Percentiles rank a stretch among this genome's conserved stretches.
Evolutionary conservation across 2,888 invertebrate species (phyloP).

Genomic region (Molorchus minor): DNA sequence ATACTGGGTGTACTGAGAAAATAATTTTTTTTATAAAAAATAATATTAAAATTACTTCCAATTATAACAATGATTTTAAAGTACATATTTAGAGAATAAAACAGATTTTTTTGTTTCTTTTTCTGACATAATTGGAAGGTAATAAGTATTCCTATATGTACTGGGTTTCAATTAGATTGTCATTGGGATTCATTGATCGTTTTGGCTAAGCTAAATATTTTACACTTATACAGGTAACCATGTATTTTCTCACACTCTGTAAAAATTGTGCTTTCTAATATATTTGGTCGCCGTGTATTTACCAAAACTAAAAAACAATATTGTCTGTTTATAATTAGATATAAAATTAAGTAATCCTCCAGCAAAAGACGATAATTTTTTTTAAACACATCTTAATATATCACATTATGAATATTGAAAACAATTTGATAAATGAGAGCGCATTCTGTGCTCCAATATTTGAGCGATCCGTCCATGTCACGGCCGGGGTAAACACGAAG

Average conservation of each 20-base stretch:
- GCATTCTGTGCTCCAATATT: constrained; percentile 28
- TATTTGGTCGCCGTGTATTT: neutral
- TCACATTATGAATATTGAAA: constrained; percentile 25
- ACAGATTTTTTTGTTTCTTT: no score
- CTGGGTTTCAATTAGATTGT: no score
- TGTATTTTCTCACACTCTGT: neutral
- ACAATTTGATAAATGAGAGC: constrained; percentile 29
- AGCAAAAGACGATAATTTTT: constrained; percentile 20
- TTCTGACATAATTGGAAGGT: no score
- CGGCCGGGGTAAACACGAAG: constrained; percentile 40
- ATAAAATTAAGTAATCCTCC: constrained; percentile 11
- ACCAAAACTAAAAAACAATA: constrained; percentile 5
- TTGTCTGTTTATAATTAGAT: constrained; percentile 22
- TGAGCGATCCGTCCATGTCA: constrained; percentile 46
- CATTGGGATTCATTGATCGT: no score
- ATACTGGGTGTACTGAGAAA: no score
- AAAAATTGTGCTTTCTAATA: neutral
- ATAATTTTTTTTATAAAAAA: no score
- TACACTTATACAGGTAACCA: no score
- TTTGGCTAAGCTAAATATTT: no score
- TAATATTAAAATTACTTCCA: no score
- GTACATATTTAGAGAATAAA: no score
- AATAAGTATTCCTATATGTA: no score
- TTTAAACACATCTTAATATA: constrained; percentile 27
- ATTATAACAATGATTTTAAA: no score